Conservation (phyloP, 1,140 invertebrate genomes). For the Acromyrmex heyeri region DNA sequence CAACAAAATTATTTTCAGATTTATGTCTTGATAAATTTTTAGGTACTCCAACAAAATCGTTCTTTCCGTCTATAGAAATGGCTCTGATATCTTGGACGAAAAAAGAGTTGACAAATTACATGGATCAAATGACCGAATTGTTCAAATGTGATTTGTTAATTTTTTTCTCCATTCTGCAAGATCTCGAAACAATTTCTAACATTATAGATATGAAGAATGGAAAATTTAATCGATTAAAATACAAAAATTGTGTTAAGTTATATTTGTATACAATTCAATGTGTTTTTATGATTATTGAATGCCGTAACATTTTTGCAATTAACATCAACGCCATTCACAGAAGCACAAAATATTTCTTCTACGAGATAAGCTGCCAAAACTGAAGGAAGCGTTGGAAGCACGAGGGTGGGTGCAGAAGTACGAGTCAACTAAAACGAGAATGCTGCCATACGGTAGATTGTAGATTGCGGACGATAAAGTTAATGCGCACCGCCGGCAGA, state of each 20-base stretch:
- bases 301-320: background rate
- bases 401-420: conserved; percentile 84
- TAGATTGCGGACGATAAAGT: conserved; percentile 69
- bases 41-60: too few relatives aligned
- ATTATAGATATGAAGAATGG: background rate
- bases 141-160: too few relatives aligned
- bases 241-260: background rate
- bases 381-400: conserved; percentile 79
- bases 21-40: too few relatives aligned
- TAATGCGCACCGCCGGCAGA: conserved; percentile 42
- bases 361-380: conserved; percentile 82
- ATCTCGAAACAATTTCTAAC: too few relatives aligned
- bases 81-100: too few relatives aligned
- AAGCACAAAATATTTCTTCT: conserved; percentile 83
- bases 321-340: conserved; percentile 54
- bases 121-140: too few relatives aligned
- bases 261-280: background rate
- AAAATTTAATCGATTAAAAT: background rate
- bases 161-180: too few relatives aligned
- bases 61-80: too few relatives aligned
- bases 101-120: too few relatives aligned
- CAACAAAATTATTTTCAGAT: too few relatives aligned
- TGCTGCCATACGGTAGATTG: conserved; percentile 81
- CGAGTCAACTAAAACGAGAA: conserved; percentile 81
- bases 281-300: background rate